These are phyloP conservation scores for Notodonta ziczac DNA, from an alignment of 2,888 invertebrate species.

Conservation along the genomic window DNA sequence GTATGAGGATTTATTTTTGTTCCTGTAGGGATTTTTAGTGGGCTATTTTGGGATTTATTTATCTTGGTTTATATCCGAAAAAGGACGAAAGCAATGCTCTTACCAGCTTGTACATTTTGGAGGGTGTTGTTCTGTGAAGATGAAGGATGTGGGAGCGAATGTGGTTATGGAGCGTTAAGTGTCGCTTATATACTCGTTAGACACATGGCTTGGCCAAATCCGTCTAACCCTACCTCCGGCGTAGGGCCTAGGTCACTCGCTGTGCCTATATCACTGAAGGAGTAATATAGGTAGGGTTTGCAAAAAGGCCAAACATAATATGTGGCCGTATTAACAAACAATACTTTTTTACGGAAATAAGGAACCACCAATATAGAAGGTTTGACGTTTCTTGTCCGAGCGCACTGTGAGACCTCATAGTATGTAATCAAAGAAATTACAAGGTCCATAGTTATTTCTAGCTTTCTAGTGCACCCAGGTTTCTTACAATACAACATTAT, in stretches of 20 bases:
- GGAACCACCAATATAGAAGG: too few relatives aligned
- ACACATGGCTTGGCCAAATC: slow-evolving; percentile 73
- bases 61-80: neutral
- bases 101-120: slow-evolving; percentile 86
- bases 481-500: too few relatives aligned
- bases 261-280: slow-evolving; percentile 42
- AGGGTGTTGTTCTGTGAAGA: slow-evolving; percentile 58
- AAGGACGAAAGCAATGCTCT: slow-evolving; percentile 48
- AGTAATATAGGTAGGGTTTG: slow-evolving; percentile 52
- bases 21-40: too few relatives aligned
- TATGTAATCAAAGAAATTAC: too few relatives aligned
- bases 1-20: too few relatives aligned
- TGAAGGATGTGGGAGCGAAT: slow-evolving; percentile 72
- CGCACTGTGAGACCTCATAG: too few relatives aligned
- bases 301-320: slow-evolving; percentile 40
- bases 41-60: too few relatives aligned
- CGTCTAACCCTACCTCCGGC: slow-evolving; percentile 73
- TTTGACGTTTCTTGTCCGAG: too few relatives aligned
- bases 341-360: too few relatives aligned
- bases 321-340: too few relatives aligned
- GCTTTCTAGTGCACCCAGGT: too few relatives aligned
- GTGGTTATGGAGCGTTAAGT: slow-evolving; percentile 60
- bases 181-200: slow-evolving; percentile 75
- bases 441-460: too few relatives aligned
- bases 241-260: slow-evolving; percentile 73